These are phyloP conservation scores for Aradus depressus DNA, from an alignment of 2,888 invertebrate genomes.

Conservation along the genomic window DNA sequence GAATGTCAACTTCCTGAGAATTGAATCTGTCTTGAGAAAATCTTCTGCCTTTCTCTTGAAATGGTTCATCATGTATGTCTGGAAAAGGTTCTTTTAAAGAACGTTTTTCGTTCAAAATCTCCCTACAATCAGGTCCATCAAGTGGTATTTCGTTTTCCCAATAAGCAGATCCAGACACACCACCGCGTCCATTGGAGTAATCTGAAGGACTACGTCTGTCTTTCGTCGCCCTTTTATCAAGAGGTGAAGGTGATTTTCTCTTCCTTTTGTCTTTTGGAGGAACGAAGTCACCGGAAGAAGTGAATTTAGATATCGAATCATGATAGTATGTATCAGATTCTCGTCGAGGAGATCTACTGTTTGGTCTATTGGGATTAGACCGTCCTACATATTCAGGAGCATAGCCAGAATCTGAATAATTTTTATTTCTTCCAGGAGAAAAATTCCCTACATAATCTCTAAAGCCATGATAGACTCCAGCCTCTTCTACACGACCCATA, in stretches of 20 bases:
- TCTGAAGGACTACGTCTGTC: background rate
- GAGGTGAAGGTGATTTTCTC: background rate
- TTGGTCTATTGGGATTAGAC: too few relatives aligned
- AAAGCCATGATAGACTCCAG: too few relatives aligned
- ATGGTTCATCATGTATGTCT: background rate
- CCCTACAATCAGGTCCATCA: constrained; percentile 15
- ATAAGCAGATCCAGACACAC: background rate
- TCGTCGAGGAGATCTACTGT: constrained; percentile 1
- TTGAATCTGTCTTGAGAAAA: background rate
- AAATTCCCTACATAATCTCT: too few relatives aligned
- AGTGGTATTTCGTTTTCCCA: constrained; percentile 4
- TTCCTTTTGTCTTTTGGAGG: constrained; percentile 8
- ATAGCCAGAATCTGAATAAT: too few relatives aligned
- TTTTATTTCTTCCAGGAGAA: too few relatives aligned
- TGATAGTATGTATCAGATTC: background rate
- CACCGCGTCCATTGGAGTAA: constrained; percentile 7
- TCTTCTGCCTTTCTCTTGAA: background rate
- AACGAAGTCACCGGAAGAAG: background rate
- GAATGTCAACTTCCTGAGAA: constrained; percentile 8
- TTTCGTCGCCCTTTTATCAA: too few relatives aligned
- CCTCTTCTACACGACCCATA: too few relatives aligned
- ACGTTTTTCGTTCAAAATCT: constrained; percentile 11
- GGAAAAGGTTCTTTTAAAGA: constrained; percentile 8
- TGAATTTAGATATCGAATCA: background rate
- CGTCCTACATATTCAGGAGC: too few relatives aligned